Conservation (phyloP, 1,140 invertebrate species). For the Caerostris darwini region DNA sequence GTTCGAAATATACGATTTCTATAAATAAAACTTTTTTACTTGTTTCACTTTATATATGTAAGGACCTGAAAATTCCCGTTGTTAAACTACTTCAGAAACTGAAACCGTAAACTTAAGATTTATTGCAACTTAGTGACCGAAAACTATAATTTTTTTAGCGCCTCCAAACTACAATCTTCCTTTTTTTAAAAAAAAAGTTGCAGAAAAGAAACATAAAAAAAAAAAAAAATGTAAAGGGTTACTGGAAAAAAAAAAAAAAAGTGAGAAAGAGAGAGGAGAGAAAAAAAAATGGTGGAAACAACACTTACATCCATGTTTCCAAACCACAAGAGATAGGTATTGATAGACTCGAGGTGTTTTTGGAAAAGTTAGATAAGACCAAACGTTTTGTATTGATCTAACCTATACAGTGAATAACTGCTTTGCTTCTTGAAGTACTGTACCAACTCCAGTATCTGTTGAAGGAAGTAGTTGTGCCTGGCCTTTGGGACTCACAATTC, state of each 20-base stretch:
- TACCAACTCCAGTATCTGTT: slow-evolving; percentile 13
- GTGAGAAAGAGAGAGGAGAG: neutral
- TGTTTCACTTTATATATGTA: too few relatives aligned
- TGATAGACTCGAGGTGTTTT: slow-evolving; percentile 49
- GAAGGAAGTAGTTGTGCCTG: slow-evolving; percentile 18
- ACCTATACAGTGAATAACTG: slow-evolving; percentile 37
- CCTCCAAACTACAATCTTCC: neutral
- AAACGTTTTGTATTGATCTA: slow-evolving; percentile 47
- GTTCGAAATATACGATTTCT: too few relatives aligned
- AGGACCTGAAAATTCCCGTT: neutral
- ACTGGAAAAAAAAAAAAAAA: neutral
- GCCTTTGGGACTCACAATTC: slow-evolving; percentile 44
- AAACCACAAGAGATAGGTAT: slow-evolving; percentile 48
- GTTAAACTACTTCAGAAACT: neutral
- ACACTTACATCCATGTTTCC: slow-evolving; percentile 18
- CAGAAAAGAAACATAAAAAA: slow-evolving; percentile 30
- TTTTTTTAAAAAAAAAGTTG: neutral
- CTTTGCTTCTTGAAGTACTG: slow-evolving; percentile 1
- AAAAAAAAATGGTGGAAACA: neutral
- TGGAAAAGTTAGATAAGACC: slow-evolving; percentile 49
- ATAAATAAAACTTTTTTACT: too few relatives aligned
- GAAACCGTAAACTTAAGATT: slow-evolving; percentile 44
- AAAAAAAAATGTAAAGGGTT: slow-evolving; percentile 6
- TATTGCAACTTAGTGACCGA: slow-evolving; percentile 47
- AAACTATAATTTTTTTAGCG: slow-evolving; percentile 46